Base-by-base conservation (phyloP, 2,113 vertebrate genomes). In the Bostrychus sinensis region DNA sequence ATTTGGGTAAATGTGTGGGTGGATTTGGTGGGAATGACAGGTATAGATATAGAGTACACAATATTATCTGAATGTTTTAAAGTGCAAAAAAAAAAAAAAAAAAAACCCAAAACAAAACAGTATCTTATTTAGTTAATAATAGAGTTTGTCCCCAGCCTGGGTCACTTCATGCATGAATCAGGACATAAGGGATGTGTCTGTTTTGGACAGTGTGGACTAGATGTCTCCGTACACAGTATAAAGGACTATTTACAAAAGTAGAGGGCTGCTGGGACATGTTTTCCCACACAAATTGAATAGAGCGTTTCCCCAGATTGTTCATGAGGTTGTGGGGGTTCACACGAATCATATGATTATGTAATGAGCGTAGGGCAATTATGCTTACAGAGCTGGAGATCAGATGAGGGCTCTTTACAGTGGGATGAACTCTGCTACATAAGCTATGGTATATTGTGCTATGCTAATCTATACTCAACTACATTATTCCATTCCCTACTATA, bases 301-400 rank as follows among this genome's bases (percentile, higher is more conserved):
- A 48, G 45, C 45, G 22, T 48, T 48, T 48, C 45, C 45, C 45
- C 45, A 51, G 48, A 51, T 51, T 51, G 48, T 28, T 17, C 25
- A 14, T 14, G 25, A 25, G 45, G 11, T 11, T 34, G 9, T 11
- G 9, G 45, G 45, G 45, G 45, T 51, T 51, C 16, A 30, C 48
- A 30, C 25, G 25, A 51, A 26, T 26, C 9, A 25, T 26, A 14
- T n/a, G 25, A 1, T 51, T 51, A 51, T 51, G 48, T 51, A 51
- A 51, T 9, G 14, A 28, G 48, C 2, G 22, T 23, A 28, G 46
- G 13, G 9, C 5, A 4, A 13, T 26, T 13, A 50, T 3, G 46
- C 13, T 16, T 3, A 28, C 25, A 51, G 6, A n/a, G 43, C 9
- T 12, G 11, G 42, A n/a, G 17, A 45, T 25, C 12, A 48, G 12